Evolutionary conservation across 2,113 vertebrate species (phyloP).

Genomic region (Osmerus mordax): DNA sequence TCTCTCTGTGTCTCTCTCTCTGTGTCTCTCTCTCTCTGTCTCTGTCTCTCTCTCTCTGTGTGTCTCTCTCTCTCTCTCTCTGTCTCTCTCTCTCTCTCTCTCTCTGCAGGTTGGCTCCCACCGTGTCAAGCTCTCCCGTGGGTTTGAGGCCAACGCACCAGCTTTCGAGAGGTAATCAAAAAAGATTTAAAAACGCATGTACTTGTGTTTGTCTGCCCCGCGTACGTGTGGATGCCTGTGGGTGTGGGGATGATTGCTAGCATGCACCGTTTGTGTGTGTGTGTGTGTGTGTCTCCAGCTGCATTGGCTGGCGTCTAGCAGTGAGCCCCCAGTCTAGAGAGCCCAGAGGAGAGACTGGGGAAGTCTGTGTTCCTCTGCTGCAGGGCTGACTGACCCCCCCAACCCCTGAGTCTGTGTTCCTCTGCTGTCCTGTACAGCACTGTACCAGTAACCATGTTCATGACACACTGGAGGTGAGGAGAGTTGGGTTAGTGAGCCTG

Average conservation of each 20-base stretch:
- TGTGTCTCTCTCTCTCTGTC: neutral
- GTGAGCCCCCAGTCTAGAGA: neutral
- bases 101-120: constrained; percentile 90
- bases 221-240: too few species aligned
- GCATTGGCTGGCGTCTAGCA: constrained; percentile 22
- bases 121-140: constrained; percentile 95
- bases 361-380: neutral
- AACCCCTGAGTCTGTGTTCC: neutral
- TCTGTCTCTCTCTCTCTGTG: constrained; percentile 23
- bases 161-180: constrained; percentile 91
- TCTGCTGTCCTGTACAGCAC: too few species aligned
- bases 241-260: too few species aligned
- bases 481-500: too few species aligned
- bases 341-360: neutral
- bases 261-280: neutral
- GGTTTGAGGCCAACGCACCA: constrained; percentile 95
- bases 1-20: neutral
- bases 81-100: constrained; percentile 21
- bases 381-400: neutral
- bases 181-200: neutral
- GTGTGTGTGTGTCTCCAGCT: constrained; percentile 13
- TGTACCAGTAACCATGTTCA: too few species aligned
- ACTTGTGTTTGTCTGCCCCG: neutral
- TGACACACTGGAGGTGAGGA: too few species aligned
- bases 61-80: constrained; percentile 15